These are phyloP conservation scores for Planococcus citri DNA, from an alignment of 1,140 invertebrate species.

Conservation along the genomic window DNA sequence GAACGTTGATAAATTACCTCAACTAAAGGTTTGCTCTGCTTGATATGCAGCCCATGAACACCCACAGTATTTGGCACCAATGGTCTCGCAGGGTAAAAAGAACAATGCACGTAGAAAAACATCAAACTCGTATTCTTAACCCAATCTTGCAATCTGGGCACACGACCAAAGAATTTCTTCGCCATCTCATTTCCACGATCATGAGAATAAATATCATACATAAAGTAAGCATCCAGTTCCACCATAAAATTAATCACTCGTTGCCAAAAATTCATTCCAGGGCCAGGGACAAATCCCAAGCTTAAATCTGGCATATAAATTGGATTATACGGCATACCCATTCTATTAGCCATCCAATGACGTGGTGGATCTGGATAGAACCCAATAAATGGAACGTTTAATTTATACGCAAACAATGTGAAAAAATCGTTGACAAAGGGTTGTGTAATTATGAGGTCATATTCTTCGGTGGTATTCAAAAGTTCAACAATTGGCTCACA, in stretches of 20 bases:
- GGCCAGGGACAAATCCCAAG: background rate
- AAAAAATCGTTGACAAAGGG: conserved; percentile 22
- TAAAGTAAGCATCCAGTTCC: background rate
- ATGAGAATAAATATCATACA: background rate
- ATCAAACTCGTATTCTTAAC: conserved; percentile 34
- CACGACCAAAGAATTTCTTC: no score
- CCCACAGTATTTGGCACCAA: conserved; percentile 39
- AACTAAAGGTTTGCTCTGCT: background rate
- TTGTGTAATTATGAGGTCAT: conserved; percentile 25
- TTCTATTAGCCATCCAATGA: conserved; percentile 42
- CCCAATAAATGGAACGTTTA: conserved; percentile 40
- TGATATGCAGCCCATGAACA: conserved; percentile 44
- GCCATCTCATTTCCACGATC: no score
- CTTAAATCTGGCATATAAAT: conserved; percentile 24
- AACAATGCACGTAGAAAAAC: conserved; percentile 42
- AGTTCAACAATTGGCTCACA: background rate
- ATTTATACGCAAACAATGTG: conserved; percentile 30
- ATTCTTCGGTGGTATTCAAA: conserved; percentile 5
- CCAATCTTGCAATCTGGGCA: conserved; percentile 33
- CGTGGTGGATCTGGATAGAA: conserved; percentile 41
- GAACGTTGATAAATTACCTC: no score
- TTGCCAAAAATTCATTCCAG: conserved; percentile 13
- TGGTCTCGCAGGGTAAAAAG: conserved; percentile 37
- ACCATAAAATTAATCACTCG: background rate
- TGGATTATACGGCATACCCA: conserved; percentile 24